phyloP scores from a whole-genome alignment of 2,797 vertebrate genomes.

The Mus minutoides region DNA sequence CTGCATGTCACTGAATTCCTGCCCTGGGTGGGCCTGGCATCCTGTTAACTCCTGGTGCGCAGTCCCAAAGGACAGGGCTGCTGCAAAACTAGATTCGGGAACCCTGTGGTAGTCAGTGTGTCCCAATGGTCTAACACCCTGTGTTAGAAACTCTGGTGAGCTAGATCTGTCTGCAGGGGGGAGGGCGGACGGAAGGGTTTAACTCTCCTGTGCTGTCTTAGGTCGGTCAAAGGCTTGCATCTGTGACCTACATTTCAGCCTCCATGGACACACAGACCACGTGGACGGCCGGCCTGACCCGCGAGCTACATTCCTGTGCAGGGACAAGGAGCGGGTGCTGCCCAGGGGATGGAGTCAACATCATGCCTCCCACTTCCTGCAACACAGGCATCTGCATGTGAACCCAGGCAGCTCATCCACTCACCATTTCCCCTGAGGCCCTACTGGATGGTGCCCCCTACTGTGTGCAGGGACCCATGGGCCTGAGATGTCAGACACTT shows the following conservation, averaged over 20 bases:
- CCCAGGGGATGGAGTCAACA: accelerated
- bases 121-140: background rate
- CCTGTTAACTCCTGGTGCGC: accelerated
- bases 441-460: background rate
- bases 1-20: background rate
- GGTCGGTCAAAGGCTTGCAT: background rate
- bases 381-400: background rate
- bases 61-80: background rate
- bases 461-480: background rate
- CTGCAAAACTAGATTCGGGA: background rate
- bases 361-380: background rate
- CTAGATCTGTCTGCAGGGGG: background rate
- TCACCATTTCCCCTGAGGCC: accelerated
- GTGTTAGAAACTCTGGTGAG: background rate
- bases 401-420: background rate
- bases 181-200: background rate
- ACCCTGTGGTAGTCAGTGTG: accelerated
- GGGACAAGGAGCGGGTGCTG: background rate
- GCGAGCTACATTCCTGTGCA: accelerated
- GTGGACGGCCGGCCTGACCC: accelerated
- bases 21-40: background rate
- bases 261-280: accelerated
- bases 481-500: background rate
- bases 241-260: background rate
- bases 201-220: background rate